phyloP scores from a whole-genome alignment of 2,797 vertebrate genomes.

The Limosa lapponica region DNA sequence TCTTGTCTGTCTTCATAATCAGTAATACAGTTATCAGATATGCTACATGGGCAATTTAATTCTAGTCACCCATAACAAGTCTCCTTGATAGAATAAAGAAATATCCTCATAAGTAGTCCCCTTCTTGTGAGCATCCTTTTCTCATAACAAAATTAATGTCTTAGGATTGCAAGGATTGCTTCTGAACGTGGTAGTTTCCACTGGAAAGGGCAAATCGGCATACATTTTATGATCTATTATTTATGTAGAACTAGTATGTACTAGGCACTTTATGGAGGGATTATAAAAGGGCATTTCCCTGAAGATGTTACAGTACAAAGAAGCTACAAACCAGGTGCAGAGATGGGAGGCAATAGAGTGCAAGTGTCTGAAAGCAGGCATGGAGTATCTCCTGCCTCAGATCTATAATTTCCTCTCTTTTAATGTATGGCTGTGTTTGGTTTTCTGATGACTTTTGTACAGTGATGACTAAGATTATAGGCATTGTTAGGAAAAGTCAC shows the following conservation, averaged over 20 bases:
- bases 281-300: neutral
- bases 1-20: neutral
- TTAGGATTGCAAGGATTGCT: neutral
- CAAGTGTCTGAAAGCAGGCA: neutral
- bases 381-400: neutral
- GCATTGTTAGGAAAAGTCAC: neutral
- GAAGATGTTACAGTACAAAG: neutral
- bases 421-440: neutral
- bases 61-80: neutral
- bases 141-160: neutral
- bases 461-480: neutral
- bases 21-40: neutral
- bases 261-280: neutral
- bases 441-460: neutral
- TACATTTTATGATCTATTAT: neutral
- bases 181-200: neutral
- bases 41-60: neutral
- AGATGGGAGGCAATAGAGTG: neutral
- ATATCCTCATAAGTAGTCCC: neutral
- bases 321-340: neutral
- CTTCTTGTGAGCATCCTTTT: neutral
- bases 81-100: neutral
- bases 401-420: neutral
- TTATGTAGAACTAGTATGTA: neutral
- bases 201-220: neutral